Base-by-base conservation (phyloP, 2,113 vertebrate species). In the Stercorarius parasiticus region DNA sequence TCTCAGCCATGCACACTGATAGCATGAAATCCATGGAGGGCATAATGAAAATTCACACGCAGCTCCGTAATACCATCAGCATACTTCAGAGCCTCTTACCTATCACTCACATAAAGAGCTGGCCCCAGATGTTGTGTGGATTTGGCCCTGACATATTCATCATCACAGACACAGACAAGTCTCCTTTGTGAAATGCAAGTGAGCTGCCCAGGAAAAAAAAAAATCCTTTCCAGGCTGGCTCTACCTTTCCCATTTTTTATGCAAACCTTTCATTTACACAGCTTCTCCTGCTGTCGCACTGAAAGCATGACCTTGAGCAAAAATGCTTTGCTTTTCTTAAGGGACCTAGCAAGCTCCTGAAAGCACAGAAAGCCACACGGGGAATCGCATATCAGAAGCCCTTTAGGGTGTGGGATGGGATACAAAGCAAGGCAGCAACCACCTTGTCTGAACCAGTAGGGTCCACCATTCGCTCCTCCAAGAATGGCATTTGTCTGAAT, bases 21-120 rank as follows among this genome's bases (percentile, higher is more conserved):
- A 97, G 91, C 87, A 79, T 8, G 38, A 86, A 94, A 92, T 96
- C 93, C 95, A 53, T 15, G 30, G 82, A 93, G 95, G 76, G 93
- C 76, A 58, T 85, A 86, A 84, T 9, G 58, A 93, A 96, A 98
- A 96, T 93, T 87, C 90, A 90, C 83, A 70, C 22, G 5, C 53
- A 13, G 71, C 71, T 97, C 80, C 43, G 2, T 86, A 84, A 95
- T 36, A 21, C 40, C 85, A 94, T 88, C 72, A 95, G 88, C 82
- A n/a, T 45, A 58, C 26, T 85, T 90, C 81, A 83, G 56, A 34
- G 61, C 38, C 55, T 87, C 85, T 73, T 82, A 72, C 88, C 83
- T 61, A 42, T 14, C 47, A 3, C 30, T 49, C 65, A 82, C 53
- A 86, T 64, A 72, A 92, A 58, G 92, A 93, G 69, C 82, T 89